A percentile compares a stretch with the other conserved stretches of the same genome.
Evolutionary conservation across 2,797 vertebrate genomes (phyloP).

Genomic region (Kryptopterus vitreolus): DNA sequence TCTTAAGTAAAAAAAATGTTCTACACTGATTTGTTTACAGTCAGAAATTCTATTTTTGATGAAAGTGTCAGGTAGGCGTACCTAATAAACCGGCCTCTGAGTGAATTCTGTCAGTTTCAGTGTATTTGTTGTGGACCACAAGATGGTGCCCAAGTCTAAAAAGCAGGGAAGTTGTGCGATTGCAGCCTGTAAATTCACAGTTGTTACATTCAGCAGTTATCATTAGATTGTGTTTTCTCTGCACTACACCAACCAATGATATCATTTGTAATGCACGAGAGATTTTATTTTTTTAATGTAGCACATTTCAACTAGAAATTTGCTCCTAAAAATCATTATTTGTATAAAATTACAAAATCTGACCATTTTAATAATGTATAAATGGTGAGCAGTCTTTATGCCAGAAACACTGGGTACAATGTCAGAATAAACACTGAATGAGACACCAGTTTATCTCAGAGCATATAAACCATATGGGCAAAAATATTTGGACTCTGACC

Average conservation of each 20-base stretch:
- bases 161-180: too few species aligned
- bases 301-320: neutral
- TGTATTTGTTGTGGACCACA: constrained; percentile 10
- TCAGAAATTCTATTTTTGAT: neutral
- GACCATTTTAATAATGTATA: neutral
- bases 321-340: neutral
- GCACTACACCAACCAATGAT: neutral
- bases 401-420: too few species aligned
- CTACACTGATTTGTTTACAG: neutral
- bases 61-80: neutral
- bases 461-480: too few species aligned
- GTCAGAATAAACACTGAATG: too few species aligned
- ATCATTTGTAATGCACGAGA: neutral
- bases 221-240: neutral
- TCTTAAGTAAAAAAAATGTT: neutral
- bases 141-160: constrained; percentile 24
- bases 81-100: neutral
- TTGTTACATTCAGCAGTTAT: neutral
- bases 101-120: neutral
- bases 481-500: too few species aligned
- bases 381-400: too few species aligned
- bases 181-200: neutral
- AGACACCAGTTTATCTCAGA: neutral
- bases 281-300: too few species aligned
- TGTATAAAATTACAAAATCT: neutral